Base-by-base conservation (phyloP, 2,888 invertebrate species). In the Eueremaeus valkanovi region DNA sequence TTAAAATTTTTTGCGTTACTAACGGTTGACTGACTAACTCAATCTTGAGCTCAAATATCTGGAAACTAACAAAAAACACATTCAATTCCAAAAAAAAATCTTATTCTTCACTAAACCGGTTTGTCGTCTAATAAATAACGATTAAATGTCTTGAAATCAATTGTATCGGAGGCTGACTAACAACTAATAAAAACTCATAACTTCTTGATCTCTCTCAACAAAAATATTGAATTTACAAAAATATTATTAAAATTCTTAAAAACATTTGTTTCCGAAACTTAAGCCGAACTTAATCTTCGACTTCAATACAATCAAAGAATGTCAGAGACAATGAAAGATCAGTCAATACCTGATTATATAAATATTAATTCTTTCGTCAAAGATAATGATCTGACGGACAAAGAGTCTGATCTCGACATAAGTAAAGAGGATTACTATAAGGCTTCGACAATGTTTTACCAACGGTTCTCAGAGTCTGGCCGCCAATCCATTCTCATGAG, bases 401-500 rank as follows among this genome's bases (percentile, higher is more conserved):
- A 21, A 75, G 75, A 72, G 73, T 75, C 72, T 73, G 73, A 66
- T 73, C 76, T 61, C 73, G 77, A 78, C 18, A 78, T 79, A 27
- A 79, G 76, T 51, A 75, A 76, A 51, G 78, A 79, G 72, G 79
- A 79, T 31, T 78, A 78, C 49, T 78, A 79, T 68, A 76, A 77
- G 49, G 79, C 79, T 11, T 79, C 78, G 0, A 77, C 78, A 36
- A 76, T 79, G 73, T 79, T 79, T 76, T 79, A 77, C 73, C 72
- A 75, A 31, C 51, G 72, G 6, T 40, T 29, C 31, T 21, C 63
- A 8, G 66, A 36, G 21, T 68, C 70, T 8, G 70, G 70, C 18
- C 70, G 70, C 16, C 70, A 70, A 40, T 45, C 45, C n/a, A 70
- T 70, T 27, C 45, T 70, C 27, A 70, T 70, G 70, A 45, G 42